phyloP scores from a whole-genome alignment of 2,113 vertebrate species.

The Eulemur macaco region DNA sequence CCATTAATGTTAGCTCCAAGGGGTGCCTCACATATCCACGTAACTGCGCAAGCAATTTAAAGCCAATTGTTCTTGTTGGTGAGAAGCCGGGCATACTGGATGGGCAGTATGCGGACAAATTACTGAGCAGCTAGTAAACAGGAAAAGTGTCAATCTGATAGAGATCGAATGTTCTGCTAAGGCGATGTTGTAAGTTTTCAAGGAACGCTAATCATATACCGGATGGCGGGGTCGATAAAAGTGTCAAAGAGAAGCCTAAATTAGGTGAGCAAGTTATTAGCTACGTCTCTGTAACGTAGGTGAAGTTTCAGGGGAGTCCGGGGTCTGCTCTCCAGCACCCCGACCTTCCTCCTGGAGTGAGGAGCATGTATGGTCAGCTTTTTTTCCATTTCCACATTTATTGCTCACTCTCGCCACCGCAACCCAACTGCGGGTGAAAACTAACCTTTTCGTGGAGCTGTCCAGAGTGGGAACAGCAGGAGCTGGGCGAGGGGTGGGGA shows the following conservation, averaged over 20 bases:
- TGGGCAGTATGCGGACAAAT: not conserved
- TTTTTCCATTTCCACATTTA: not conserved
- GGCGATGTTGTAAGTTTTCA: not conserved
- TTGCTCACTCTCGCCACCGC: rapidly evolving
- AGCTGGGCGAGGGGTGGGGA: rapidly evolving
- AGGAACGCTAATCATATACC: not conserved
- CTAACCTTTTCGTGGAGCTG: rapidly evolving
- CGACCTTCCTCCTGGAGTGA: not conserved
- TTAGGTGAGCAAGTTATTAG: not conserved
- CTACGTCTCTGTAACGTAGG: not conserved
- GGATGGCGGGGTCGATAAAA: too few relatives aligned
- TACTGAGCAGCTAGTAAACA: not conserved
- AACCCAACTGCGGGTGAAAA: rapidly evolving
- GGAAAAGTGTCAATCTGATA: not conserved
- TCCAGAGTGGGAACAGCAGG: rapidly evolving
- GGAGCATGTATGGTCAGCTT: not conserved
- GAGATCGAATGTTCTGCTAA: not conserved
- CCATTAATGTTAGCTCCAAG: not conserved
- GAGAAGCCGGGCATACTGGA: not conserved
- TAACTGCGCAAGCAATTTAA: not conserved
- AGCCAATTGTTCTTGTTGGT: not conserved
- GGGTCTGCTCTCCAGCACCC: not conserved
- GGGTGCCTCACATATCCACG: not conserved
- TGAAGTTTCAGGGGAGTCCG: not conserved
- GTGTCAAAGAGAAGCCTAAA: not conserved